Evolutionary conservation across 1,140 invertebrate species (phyloP).

Genomic region (Orchesella cincta): DNA sequence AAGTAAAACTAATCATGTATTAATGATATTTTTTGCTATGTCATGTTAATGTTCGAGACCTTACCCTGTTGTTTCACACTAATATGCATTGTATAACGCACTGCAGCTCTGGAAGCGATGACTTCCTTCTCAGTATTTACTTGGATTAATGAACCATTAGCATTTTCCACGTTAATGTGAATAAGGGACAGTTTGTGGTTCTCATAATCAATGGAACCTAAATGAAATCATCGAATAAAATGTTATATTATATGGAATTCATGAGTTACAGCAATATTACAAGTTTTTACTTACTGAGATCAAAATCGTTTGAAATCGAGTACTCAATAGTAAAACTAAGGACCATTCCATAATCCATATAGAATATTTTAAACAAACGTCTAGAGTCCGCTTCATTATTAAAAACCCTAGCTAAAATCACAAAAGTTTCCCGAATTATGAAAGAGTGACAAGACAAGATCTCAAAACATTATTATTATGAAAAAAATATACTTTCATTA

Average conservation of each 20-base stretch:
- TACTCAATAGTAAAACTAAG: background rate
- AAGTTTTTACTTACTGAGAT: background rate
- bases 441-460: background rate
- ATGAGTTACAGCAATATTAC: background rate
- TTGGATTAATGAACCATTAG: conserved; percentile 35
- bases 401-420: background rate
- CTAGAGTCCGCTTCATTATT: background rate
- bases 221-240: background rate
- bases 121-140: conserved; percentile 34
- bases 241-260: background rate
- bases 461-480: background rate
- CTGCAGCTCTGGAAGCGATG: background rate
- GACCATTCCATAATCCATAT: conserved; percentile 7
- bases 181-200: background rate
- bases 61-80: background rate
- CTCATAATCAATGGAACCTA: background rate
- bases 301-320: background rate
- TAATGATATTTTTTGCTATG: no score
- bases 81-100: conserved; percentile 25
- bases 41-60: no score
- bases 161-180: conserved; percentile 44
- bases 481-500: background rate
- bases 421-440: background rate
- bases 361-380: background rate
- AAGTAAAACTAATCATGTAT: no score